Conservation (phyloP, 2,888 invertebrate genomes). For the Tipula vernalis region DNA sequence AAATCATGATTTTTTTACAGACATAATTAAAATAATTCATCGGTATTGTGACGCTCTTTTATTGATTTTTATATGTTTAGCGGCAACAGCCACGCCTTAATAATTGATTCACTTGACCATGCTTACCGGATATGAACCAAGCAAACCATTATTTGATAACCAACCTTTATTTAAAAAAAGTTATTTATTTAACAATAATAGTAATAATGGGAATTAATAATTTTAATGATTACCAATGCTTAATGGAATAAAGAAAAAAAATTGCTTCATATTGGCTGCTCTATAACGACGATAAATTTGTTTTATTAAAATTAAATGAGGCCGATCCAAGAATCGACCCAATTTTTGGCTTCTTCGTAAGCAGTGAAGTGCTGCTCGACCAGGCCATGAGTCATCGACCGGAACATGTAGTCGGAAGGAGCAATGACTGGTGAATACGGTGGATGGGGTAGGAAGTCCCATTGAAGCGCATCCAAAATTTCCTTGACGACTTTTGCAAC, state of each 20-base stretch:
- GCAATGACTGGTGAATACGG: too few relatives aligned
- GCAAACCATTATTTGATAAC: not conserved
- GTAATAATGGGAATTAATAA: not conserved
- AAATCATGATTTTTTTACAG: too few relatives aligned
- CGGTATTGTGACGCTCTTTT: too few relatives aligned
- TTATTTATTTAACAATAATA: not conserved
- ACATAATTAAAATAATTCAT: too few relatives aligned
- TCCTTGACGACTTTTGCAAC: too few relatives aligned
- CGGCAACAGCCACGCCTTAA: not conserved
- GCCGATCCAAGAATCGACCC: too few relatives aligned
- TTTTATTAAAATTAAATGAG: not conserved
- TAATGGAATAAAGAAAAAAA: not conserved
- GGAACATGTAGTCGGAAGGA: too few relatives aligned
- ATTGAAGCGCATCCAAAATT: too few relatives aligned
- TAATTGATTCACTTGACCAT: not conserved
- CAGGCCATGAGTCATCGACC: too few relatives aligned
- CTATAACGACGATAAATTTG: not conserved
- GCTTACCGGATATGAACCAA: not conserved
- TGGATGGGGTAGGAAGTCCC: too few relatives aligned
- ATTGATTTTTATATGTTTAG: not conserved
- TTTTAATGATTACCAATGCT: not conserved
- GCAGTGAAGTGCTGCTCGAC: too few relatives aligned
- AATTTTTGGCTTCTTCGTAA: too few relatives aligned
- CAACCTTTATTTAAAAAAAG: not conserved
- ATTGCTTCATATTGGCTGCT: not conserved